A percentile compares a stretch with the other conserved stretches of the same genome.
phyloP scores from a whole-genome alignment of 2,888 invertebrate genomes.

The Xylota segnis region DNA sequence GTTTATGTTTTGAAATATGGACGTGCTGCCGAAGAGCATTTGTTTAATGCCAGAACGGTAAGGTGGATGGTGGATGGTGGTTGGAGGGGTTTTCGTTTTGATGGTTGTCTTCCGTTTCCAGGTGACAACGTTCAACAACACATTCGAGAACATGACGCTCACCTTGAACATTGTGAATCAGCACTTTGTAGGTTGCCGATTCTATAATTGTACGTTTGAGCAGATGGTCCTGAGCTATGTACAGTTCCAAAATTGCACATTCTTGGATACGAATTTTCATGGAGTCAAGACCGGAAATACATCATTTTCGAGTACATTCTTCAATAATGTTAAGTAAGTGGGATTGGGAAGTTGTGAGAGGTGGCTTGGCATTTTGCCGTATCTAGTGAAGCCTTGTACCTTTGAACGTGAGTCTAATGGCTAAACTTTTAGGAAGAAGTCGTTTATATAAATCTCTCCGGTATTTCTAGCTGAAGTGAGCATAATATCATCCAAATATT shows the following conservation, averaged over 20 bases:
- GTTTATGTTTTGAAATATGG: conserved; percentile 86
- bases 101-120: conserved; percentile 79
- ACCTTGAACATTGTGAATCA: conserved; percentile 88
- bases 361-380: too few species aligned
- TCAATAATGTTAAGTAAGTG: conserved; percentile 87
- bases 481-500: too few species aligned
- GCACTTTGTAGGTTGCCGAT: conserved; percentile 87
- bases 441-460: too few species aligned
- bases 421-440: too few species aligned
- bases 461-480: too few species aligned
- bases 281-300: conserved; percentile 90
- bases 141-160: conserved; percentile 85
- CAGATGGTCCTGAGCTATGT: conserved; percentile 90
- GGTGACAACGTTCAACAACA: conserved; percentile 83
- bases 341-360: neutral
- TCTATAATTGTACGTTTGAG: conserved; percentile 88
- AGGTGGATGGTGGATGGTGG: neutral
- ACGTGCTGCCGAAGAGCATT: conserved; percentile 85
- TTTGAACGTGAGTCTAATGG: too few species aligned
- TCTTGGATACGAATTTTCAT: conserved; percentile 88
- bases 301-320: conserved; percentile 87
- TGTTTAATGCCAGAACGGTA: conserved; percentile 80
- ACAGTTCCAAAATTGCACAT: conserved; percentile 89
- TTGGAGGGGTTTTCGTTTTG: neutral
- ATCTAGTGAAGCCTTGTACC: too few species aligned